Evolutionary conservation across 2,113 vertebrate species (phyloP), one percentile per base, ranked within the genome.

Genomic region (Clarias batrachus): DNA sequence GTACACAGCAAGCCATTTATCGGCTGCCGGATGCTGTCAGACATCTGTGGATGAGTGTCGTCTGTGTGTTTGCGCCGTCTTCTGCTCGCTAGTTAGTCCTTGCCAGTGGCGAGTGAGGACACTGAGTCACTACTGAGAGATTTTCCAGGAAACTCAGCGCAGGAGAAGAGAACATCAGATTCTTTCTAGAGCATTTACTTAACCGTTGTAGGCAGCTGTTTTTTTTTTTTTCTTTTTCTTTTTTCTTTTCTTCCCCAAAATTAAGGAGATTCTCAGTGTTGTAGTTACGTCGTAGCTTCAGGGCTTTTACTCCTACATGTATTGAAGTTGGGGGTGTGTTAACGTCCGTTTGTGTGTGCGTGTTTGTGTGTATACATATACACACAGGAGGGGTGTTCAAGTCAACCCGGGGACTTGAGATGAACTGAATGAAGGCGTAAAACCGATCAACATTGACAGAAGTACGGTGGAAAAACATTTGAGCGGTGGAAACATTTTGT

Each of bases 311-410:
- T 41, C 19, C 19, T 70, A 33, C 7, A 19, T 71, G 3, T 37
- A 37, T 30, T 71, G 16, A 23, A 48, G 70, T 73, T 23, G 19
- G 37, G 37, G 56, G 52, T 77, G 63, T 71, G 54, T 86, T 62
- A 82, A 62, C 56, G 14, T 87, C 16, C 57, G 16, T 89, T 30
- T 82, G 71, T 84, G 66, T 89, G 54, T 59, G 48, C 83, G 56
- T 82, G 57, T 60, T 87, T 94, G 94, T 94, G 54, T 78, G 4
- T 27, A 5, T 1, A 52, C 37, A 48, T 48, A 33, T 17, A 70
- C 14, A 23, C 17, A 59, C 25, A 68, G 13, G 94, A 8, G 48
- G 48, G 48, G 48, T 48, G 48, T 48, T 48, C 48, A 48, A 48
- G 48, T 48, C 48, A 48, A 48, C 48, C 0, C 7, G 7, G 48